A percentile compares a stretch with the other conserved stretches of the same genome.
phyloP scores from a whole-genome alignment of 2,888 invertebrate genomes.

The Synergus japonicus region DNA sequence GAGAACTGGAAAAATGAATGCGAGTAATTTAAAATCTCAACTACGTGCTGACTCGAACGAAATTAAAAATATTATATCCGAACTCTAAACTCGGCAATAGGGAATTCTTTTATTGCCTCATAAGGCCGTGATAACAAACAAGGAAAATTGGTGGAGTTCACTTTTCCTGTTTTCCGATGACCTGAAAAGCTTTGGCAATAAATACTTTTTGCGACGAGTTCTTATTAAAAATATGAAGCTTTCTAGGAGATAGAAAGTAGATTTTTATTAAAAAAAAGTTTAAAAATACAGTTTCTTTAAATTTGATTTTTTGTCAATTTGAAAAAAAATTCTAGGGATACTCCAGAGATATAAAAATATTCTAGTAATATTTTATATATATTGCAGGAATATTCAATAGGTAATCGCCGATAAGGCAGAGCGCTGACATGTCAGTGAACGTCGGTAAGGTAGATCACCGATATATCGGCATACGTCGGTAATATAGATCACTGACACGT shows the following conservation, averaged over 20 bases:
- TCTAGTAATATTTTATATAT: too few species aligned
- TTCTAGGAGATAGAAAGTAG: not conserved
- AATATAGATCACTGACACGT: too few species aligned
- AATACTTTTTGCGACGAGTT: not conserved
- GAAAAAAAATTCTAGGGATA: too few species aligned
- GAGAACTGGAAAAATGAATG: conserved; percentile 26
- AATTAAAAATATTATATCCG: not conserved
- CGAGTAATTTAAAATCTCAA: not conserved
- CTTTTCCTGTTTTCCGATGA: conserved; percentile 8
- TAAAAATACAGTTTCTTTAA: too few species aligned
- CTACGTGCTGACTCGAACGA: not conserved
- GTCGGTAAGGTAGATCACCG: too few species aligned
- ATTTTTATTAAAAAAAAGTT: too few species aligned
- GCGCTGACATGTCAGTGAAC: too few species aligned
- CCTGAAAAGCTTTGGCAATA: conserved; percentile 4
- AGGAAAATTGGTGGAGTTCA: conserved; percentile 24
- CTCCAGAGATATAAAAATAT: too few species aligned
- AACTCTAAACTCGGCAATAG: not conserved
- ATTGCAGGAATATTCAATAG: too few species aligned
- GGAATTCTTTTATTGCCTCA: conserved; percentile 28
- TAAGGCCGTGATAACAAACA: not conserved
- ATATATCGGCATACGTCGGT: too few species aligned
- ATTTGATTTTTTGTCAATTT: too few species aligned
- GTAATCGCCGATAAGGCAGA: too few species aligned
- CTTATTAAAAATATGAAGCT: not conserved